Evolutionary conservation across 2,113 vertebrate genomes (phyloP).

Genomic region (Elephas maximus): DNA sequence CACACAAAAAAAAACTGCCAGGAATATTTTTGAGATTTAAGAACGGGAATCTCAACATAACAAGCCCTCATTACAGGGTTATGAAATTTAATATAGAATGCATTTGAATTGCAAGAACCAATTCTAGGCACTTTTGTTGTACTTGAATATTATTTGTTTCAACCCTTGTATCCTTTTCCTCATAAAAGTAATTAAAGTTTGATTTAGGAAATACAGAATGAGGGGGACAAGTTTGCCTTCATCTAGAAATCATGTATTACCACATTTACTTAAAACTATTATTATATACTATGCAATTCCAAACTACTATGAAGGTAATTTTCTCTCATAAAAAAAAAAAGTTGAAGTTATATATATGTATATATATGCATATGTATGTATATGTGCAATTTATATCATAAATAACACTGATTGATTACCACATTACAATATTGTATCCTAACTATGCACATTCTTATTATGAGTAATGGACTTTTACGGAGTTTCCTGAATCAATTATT

Average conservation of each 20-base stretch:
- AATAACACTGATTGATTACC: too few relatives aligned
- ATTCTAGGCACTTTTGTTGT: neutral
- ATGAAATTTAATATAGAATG: neutral
- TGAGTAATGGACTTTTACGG: neutral
- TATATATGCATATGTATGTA: neutral
- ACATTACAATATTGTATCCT: neutral
- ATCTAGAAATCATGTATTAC: neutral
- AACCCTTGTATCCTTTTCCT: neutral
- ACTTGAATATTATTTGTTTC: neutral
- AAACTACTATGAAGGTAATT: neutral
- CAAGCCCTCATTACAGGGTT: neutral
- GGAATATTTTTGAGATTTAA: neutral
- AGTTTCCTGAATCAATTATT: neutral
- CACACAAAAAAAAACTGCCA: neutral
- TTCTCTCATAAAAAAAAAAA: neutral
- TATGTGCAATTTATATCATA: neutral
- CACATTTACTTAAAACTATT: neutral
- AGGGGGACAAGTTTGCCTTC: constrained; percentile 2
- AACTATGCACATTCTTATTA: neutral
- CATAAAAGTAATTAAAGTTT: neutral
- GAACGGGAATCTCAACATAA: neutral
- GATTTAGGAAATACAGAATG: neutral
- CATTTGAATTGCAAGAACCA: neutral
- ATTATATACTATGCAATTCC: neutral
- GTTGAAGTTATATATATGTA: neutral